phyloP scores from a whole-genome alignment of 2,113 vertebrate species.

The Haliaeetus leucogaster region DNA sequence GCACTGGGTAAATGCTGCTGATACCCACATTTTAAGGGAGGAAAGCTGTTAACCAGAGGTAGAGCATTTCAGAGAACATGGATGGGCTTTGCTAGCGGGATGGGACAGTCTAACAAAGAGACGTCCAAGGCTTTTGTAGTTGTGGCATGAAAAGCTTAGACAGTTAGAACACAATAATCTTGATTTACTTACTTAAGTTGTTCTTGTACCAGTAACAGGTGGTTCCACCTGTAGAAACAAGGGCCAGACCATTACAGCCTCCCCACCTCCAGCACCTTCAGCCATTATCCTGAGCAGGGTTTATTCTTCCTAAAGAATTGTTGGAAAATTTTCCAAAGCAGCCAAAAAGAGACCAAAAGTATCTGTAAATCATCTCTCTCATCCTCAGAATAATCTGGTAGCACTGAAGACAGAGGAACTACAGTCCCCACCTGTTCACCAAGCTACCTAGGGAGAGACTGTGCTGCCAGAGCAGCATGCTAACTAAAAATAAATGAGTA shows the following conservation, averaged over 20 bases:
- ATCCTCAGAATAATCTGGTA: background rate
- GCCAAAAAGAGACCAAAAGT: background rate
- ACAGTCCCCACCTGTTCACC: background rate
- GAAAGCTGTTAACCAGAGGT: background rate
- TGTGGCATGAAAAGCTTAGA: background rate
- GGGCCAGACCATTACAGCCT: background rate
- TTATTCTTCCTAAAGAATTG: background rate
- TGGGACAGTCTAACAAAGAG: background rate
- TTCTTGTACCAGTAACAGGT: background rate
- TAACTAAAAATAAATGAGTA: background rate
- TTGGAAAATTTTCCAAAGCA: background rate
- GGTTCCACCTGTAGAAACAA: background rate
- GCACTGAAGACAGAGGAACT: background rate
- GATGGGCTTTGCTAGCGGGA: background rate
- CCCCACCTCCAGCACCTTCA: background rate
- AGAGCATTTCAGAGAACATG: background rate
- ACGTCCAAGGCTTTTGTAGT: background rate
- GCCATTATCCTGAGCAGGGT: background rate
- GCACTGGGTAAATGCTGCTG: background rate
- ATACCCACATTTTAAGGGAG: background rate
- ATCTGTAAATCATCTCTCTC: background rate
- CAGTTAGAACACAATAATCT: background rate
- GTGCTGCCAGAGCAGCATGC: background rate
- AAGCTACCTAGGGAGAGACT: background rate
- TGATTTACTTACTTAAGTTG: background rate